Base-by-base conservation (phyloP, 2,888 invertebrate genomes). In the Aporophyla nigra region DNA sequence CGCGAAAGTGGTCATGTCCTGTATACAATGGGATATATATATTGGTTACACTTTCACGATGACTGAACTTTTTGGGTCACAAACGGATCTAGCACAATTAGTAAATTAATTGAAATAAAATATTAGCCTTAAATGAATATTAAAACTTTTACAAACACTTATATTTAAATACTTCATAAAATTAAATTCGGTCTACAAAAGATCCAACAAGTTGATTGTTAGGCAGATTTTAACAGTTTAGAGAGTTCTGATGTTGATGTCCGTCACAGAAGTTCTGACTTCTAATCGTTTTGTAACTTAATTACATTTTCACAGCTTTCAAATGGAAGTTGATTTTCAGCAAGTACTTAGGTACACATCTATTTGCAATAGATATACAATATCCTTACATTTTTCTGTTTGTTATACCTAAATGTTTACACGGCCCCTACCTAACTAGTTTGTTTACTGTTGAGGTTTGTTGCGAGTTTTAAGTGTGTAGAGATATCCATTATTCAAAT, bases 1-100 rank as follows among this genome's bases (percentile, higher is more conserved):
- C 80, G 80, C 51, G 84, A 80, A 84, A 84, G 84, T 74, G 67
- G 5, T 67, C 16, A 54, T 73, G 19, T 62, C 61, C 66, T 58
- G 62, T 24, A 71, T n/a, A 71, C 80, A 68, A 83, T 82, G 24
- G 63, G 40, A 14, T n/a, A 5, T 27, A 61, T n/a, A 7, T 40
- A 61, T 70, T 67, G 51, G 68, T 24, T 46, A 59, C 63, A 79
- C 80, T 82, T 83, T 82, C 70, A 63, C 49, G 33, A 56, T 63
- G 59, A 51, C 74, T 40, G 19, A 16, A n/a, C 4, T 9, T 49
- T 46, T 56, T 51, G 12, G 27, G 16, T 4, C 7, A 0, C n/a
- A 56, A 40, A 56, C n/a, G 14, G 14, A 54, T 61, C 9, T 53
- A 46, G 10, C n/a, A 33, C 9, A 33, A 53, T n/a, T 33, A 16